Percentiles rank a stretch among this genome's conserved stretches.
These are phyloP conservation scores for Rhea pennata DNA, from an alignment of 2,113 vertebrate species.

Conservation along the genomic window DNA sequence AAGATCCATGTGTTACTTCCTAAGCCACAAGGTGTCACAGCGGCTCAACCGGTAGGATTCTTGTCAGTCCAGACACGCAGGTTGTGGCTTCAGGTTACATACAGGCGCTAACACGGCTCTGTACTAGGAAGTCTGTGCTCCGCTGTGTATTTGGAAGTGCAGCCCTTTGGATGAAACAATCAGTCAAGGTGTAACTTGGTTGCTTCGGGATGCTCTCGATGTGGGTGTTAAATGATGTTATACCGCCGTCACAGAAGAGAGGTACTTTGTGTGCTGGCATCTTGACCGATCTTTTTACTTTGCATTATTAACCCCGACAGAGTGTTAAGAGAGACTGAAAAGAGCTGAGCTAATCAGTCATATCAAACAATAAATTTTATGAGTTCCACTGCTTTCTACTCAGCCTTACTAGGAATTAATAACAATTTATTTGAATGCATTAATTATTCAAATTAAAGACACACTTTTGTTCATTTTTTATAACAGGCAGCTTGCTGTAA, in stretches of 20 bases:
- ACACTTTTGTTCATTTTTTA: neutral
- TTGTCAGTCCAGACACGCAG: conserved; percentile 50
- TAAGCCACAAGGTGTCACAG: conserved; percentile 54
- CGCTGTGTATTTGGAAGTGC: neutral
- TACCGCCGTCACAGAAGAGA: neutral
- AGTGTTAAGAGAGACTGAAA: neutral
- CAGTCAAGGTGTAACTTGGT: neutral
- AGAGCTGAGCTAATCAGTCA: conserved; percentile 4
- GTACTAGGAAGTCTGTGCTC: neutral
- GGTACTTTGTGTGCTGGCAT: neutral
- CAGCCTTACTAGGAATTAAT: neutral
- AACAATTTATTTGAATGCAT: neutral
- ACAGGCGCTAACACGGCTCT: neutral
- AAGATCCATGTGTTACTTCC: neutral
- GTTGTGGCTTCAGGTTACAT: conserved; percentile 12
- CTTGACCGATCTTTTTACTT: neutral
- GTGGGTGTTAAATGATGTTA: conserved; percentile 24
- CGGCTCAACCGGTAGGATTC: conserved; percentile 28
- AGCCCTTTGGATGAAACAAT: neutral
- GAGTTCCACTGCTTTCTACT: neutral
- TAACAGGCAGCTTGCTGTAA: neutral
- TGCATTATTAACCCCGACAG: neutral
- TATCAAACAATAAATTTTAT: neutral
- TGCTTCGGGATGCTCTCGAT: neutral
- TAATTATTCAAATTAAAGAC: conserved; percentile 23